Evolutionary conservation across 2,797 vertebrate species (phyloP), one percentile per base, ranked within the genome.

Genomic region (Allochrocebus solatus): DNA sequence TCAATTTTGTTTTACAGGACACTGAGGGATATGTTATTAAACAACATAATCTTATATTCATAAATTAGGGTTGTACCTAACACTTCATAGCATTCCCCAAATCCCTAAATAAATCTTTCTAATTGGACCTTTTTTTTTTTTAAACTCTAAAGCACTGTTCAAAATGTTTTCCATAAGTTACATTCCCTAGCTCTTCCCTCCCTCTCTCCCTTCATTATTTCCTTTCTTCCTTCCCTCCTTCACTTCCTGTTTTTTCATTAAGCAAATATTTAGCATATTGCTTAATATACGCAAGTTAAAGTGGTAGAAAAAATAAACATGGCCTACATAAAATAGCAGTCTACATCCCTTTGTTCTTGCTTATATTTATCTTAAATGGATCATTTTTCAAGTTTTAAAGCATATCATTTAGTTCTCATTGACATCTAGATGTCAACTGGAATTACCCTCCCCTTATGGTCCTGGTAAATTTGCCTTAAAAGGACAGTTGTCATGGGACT

Each of bases 341-440:
- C 17, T 83, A 88, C 21, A n/a, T 39, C 64, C 21, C n/a, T 87
- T 48, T 78, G 9, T 92, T 95, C 12, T 41, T 91, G 0, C 81
- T 84, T 87, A 22, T 57, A 75, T 84, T 76, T 83, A 61, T 33
- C 33, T 64, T 90, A 74, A 59, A 61, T 74, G 36, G 22, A 55
- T 92, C 43, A 93, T 24, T 89, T 93, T 93, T 94, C 53, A 96
- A 76, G 30, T 95, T 91, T 93, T 76, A 88, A 90, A 61, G 22
- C 24, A 85, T 57, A 33, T 48, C 84, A 84, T 30, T 88, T 94
- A 91, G 64, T 89, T 88, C 13, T 91, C 33, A 90, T 80, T 97
- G 46, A 88, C 50, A 75, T 75, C 39, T 80, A 93, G 55, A 96
- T 75, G 48, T 82, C 84, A 93, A 41, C 2, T 64, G 14, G 12